A percentile compares a stretch with the other conserved stretches of the same genome.
These are phyloP conservation scores for Pediacus dermestoides DNA, from an alignment of 2,888 invertebrate genomes.

Conservation along the genomic window DNA sequence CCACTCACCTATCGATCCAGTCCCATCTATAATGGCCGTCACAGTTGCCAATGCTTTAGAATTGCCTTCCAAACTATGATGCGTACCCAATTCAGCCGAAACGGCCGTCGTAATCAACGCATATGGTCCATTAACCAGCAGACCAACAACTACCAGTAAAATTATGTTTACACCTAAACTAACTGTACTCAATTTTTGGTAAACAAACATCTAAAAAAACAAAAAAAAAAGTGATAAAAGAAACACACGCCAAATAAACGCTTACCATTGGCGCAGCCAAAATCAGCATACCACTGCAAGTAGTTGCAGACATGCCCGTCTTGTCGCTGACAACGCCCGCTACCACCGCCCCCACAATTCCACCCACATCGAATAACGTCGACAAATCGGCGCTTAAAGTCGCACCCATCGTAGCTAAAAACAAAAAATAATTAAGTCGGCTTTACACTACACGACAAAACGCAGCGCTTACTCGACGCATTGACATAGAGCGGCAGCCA, in stretches of 20 bases:
- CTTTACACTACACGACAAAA: no score
- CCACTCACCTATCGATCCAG: conserved; percentile 78
- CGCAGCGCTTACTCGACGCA: conserved; percentile 78
- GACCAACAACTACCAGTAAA: conserved; percentile 71
- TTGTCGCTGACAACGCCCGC: conserved; percentile 86
- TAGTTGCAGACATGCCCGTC: conserved; percentile 79
- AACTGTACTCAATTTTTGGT: conserved; percentile 62
- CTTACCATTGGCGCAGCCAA: conserved; percentile 77
- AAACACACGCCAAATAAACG: conserved; percentile 1
- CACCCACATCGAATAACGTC: conserved; percentile 84
- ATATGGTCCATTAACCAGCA: conserved; percentile 93
- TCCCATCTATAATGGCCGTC: conserved; percentile 97
- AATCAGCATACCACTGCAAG: conserved; percentile 77
- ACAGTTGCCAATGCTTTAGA: conserved; percentile 91
- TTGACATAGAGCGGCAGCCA: conserved; percentile 93
- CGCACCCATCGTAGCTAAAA: conserved; percentile 64
- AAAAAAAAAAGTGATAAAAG: conserved; percentile 9
- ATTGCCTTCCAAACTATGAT: conserved; percentile 75
- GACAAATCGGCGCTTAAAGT: conserved; percentile 72
- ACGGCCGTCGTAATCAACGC: conserved; percentile 95
- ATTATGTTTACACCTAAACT: conserved; percentile 61
- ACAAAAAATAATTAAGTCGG: neutral
- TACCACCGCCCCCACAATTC: conserved; percentile 81
- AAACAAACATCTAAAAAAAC: conserved; percentile 66
- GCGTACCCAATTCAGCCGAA: conserved; percentile 89